Base-by-base conservation (phyloP, 2,113 vertebrate genomes). In the Corythornis vintsioides region DNA sequence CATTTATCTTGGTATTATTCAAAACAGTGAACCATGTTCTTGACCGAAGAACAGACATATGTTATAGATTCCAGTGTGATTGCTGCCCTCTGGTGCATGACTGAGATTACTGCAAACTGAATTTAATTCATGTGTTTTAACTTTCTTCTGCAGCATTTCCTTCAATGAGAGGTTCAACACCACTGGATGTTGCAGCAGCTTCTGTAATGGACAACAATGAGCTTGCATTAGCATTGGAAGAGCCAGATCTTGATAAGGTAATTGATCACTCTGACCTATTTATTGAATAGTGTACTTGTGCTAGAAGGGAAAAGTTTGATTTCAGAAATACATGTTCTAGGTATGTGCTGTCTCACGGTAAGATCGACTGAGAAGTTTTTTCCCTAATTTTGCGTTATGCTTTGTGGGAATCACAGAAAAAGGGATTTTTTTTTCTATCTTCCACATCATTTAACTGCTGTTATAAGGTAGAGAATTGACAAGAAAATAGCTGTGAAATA, bases 171-270 rank as follows among this genome's bases (percentile, higher is more conserved):
- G 99, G 99, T 59, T 99, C 99, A 4, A 99, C 99, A 64, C 99
- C 99, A 9, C 93, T 99, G 4, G 99, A 99, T 92, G 99, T 99
- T 83, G 99, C 99, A 43, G 99, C 99, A 72, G 98, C 99, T 45
- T 99, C 99, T 3, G 99, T 99, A 86, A 99, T 99, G 99, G 99
- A 99, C 97, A 99, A 99, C 97, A 99, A 99, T 3, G 98, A 99
- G 50, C 97, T 99, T 87, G 99, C 99, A 4, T 97, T 99, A 12
- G 98, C 99, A 5, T 97, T 99, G 89, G 98, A 99, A 65, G 99
- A 99, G 94, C 99, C 99, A 20, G 99, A 99, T 82, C 98, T 99
- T 1, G 99, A 99, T 91, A 99, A 99, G 98, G 99, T 99, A 81
- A 93, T 28, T 70, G 45, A 33, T 64, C 7, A 24, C 25, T 66